Evolutionary conservation across 2,797 vertebrate genomes (phyloP), one percentile per base, ranked within the genome.

Genomic region (Sebastes variabilis): DNA sequence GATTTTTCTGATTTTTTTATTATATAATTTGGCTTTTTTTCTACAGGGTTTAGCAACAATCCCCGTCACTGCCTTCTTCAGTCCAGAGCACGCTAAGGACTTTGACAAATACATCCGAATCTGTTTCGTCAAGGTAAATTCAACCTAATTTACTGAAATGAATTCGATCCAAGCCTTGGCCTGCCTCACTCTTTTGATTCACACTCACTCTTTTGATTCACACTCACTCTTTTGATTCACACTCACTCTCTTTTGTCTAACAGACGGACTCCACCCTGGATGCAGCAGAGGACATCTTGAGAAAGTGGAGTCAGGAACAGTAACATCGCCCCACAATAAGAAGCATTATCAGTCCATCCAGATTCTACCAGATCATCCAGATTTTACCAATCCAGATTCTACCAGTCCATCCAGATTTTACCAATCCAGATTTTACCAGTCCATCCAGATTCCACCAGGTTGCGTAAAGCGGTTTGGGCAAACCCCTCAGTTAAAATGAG

Each of bases 111-210:
- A 97, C 74, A 89, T 99, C 75, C 89, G 99, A 55, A 97, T 99
- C 93, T 99, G 98, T 88, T 99, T 99, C 3, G 95, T 96, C n/a
- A 99, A 99, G 97, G 98, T 99, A 92, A 38, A 27, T 66, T 66
- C 16, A 11, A 6, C 64, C 8, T 42, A 9, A 27, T 25, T 18
- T 25, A 66, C 36, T 20, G 11, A 64, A 34, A 24, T 18, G 8
- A 27, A 27, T 46, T 36, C 13, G 10, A 34, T 16, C 16, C 1
- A 4, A 4, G 3, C 18, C 8, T 30, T 49, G 14, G 16, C 10
- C 25, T 8, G 2, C 25, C 20, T 56, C 56, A 8, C 1, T 55
- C 11, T 16, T 74, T 64, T 27, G 20, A 22, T 25, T 38, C 34
- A 36, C 34, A 34, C 34, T 58, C 12, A 2, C 20, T 62, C 2